Percentiles rank a stretch among this genome's conserved stretches.
Evolutionary conservation across 2,797 vertebrate species (phyloP).

Genomic region (Alca torda): DNA sequence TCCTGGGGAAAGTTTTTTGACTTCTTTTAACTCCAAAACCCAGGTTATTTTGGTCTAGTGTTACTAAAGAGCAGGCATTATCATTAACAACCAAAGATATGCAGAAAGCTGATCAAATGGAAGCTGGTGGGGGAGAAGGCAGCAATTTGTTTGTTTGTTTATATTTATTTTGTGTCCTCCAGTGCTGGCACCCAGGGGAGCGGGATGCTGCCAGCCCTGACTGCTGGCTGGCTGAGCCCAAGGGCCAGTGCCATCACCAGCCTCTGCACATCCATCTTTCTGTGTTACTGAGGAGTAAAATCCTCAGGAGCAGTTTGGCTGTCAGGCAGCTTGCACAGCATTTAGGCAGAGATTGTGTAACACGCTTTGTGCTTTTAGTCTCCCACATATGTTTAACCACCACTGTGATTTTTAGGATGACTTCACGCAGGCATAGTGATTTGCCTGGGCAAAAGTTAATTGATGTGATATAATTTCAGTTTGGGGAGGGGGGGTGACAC

Average conservation of each 20-base stretch:
- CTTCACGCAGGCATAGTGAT: background rate
- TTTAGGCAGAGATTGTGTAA: background rate
- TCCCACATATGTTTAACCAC: background rate
- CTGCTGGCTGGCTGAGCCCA: background rate
- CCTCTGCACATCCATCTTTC: background rate
- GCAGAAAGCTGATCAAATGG: background rate
- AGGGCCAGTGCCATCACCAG: background rate
- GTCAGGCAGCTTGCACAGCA: background rate
- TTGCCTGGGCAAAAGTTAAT: background rate
- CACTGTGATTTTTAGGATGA: background rate
- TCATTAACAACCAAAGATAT: background rate
- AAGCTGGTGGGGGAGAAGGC: background rate
- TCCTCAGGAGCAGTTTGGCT: background rate
- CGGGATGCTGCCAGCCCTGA: background rate
- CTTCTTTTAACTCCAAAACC: background rate
- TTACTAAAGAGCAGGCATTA: background rate
- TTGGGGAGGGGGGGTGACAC: background rate
- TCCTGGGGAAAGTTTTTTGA: background rate
- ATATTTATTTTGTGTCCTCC: background rate
- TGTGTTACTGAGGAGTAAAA: background rate
- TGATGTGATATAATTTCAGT: background rate
- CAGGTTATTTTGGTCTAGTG: background rate
- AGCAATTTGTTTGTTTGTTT: background rate
- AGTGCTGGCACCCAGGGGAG: rapidly evolving
- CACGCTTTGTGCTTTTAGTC: background rate